Evolutionary conservation across 1,140 invertebrate species (phyloP), one percentile per base, ranked within the genome.

Genomic region (Meloidogyne chitwoodi): DNA sequence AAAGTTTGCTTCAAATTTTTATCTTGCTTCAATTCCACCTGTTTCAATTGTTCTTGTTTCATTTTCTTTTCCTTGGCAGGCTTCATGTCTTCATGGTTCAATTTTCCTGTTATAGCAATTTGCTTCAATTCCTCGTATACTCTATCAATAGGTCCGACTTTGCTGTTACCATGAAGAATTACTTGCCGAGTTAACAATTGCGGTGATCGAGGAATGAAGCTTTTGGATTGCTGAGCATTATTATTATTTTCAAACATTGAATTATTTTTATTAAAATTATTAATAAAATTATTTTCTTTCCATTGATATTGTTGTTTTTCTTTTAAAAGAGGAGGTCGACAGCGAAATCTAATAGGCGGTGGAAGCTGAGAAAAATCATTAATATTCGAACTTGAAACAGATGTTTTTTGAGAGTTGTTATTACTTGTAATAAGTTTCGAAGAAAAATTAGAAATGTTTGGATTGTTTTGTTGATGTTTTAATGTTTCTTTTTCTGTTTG

Each of bases 401-500:
- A 56, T n/a, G 41, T 44, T 44, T 44, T n/a, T 16, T 48, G 14
- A 19, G 44, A 16, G 2, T 48, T 48, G 44, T 19, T 48, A 31
- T 38, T 38, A 10, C 10, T 38, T 38, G 34, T 10, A 38, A 38
- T 10, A 38, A 38, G 34, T 38, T 38, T 38, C 10, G 34, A 8
- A 10, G 34, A 38, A 38, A 38, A 38, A 10, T 38, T 38, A 10
- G 34, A 0, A 38, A 38, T 38, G 34, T 38, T 48, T 48, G 16
- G 16, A 48, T n/a, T 56, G 19, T 56, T 56, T 66, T 66, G 34
- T 66, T 66, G n/a, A n/a, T 66, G 16, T 31, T 66, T 71, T 71
- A 24, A n/a, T 29, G 68, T 26, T n/a, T 61, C 69, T 22, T 61
- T 71, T 63, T n/a, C 26, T 68, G 4, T 0, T 44, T 27, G 69